Base-by-base conservation (phyloP, 2,797 vertebrate genomes). In the Distichodus sexfasciatus region DNA sequence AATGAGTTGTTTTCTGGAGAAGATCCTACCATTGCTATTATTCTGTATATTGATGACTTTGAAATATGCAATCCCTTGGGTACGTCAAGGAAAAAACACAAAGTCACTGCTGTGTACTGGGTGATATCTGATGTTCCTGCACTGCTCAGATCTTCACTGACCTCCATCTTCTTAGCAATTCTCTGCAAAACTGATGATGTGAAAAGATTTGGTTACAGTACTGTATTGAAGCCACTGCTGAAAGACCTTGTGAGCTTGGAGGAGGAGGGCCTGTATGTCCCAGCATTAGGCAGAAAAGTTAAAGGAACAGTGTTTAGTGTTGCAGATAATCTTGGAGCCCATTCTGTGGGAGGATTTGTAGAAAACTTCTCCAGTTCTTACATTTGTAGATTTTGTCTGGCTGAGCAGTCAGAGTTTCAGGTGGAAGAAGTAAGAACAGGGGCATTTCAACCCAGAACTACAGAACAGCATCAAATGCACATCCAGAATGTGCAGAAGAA, bases 151-250 rank as follows among this genome's bases (percentile, higher is more conserved):
- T 71, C 61, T 17, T 3, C 33, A 61, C 46, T 73, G 14, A 73
- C 24, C 1, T 68, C 55, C n/a, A 62, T 73, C 2, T 68, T 19
- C 24, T 44, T 71, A n/a, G 69, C 69, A 24, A 24, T 58, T 47
- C 60, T 65, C 15, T 47, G 69, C 59, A 64, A 71, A 19, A 60
- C 69, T 24, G 59, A 23, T 14, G 28, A 66, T 43, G n/a, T 65
- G 6, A 66, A 50, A 35, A 71, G 11, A 23, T 54, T 21, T 64
- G 59, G 66, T 8, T 66, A 68, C 8, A 21, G 23, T 10, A 14
- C 65, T 19, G 26, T 68, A 1, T 19, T 68, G 7, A 8, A 67
- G 36, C 36, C 51, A 43, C 24, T 57, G 2, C 29, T 55, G 2
- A 55, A 44, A 46, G 17, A 58, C 14, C 55, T 60, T 40, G 4